Percentiles rank a stretch among this genome's conserved stretches.
Evolutionary conservation across 2,113 vertebrate species (phyloP).

Genomic region (Notiomystis cincta): DNA sequence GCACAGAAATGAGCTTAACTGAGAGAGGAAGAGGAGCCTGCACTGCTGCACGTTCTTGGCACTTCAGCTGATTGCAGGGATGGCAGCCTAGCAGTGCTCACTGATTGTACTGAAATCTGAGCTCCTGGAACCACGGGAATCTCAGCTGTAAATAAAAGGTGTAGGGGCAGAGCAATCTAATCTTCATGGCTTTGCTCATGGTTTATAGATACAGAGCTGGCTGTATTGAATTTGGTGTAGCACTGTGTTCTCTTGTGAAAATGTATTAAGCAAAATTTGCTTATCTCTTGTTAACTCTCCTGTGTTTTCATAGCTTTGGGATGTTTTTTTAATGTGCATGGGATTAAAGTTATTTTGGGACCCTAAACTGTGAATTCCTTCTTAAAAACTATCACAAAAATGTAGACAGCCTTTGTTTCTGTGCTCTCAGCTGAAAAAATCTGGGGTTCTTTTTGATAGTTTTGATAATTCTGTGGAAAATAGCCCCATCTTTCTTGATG

Average conservation of each 20-base stretch:
- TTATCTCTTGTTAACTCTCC: background rate
- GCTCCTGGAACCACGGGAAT: background rate
- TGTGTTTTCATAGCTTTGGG: background rate
- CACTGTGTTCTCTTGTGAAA: background rate
- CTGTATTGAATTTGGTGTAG: background rate
- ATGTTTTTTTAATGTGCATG: background rate
- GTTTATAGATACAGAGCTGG: constrained; percentile 5
- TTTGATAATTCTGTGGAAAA: background rate
- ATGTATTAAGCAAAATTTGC: background rate
- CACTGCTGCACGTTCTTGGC: background rate
- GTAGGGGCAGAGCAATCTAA: background rate
- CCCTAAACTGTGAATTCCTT: background rate
- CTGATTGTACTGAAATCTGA: background rate
- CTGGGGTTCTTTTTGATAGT: background rate
- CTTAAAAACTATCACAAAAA: constrained; percentile 8
- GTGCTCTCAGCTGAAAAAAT: background rate
- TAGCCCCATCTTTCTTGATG: background rate
- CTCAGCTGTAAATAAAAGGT: background rate
- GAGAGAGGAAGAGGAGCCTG: background rate
- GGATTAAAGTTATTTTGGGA: constrained; percentile 29
- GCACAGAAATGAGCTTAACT: background rate
- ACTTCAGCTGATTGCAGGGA: background rate
- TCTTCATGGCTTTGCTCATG: background rate
- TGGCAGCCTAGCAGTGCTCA: background rate
- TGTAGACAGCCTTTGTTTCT: background rate